Percentiles rank a stretch among this genome's conserved stretches.
Conservation (phyloP, 2,113 vertebrate species). For the Thamnaconus septentrionalis region DNA sequence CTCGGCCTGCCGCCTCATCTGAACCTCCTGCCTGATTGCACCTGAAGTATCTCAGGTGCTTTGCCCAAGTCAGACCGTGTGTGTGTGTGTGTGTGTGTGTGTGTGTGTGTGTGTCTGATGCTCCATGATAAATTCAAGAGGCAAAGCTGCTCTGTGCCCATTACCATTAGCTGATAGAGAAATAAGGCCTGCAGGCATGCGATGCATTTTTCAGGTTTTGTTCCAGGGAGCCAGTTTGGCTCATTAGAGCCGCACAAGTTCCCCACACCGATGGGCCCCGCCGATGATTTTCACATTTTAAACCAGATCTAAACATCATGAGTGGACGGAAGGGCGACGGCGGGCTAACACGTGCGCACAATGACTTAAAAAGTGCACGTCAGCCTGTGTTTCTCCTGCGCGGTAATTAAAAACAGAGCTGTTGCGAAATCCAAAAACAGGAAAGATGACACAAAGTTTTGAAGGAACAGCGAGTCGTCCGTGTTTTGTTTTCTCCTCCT, state of each 20-base stretch:
- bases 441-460: conserved; percentile 8
- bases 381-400: no score
- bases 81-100: no score
- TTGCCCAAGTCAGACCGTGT: no score
- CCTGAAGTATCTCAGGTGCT: conserved; percentile 17
- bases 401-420: conserved; percentile 9
- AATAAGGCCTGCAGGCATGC: conserved; percentile 63
- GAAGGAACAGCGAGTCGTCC: conserved; percentile 8
- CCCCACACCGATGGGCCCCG: conserved; percentile 2
- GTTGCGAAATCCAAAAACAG: neutral
- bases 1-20: neutral
- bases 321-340: neutral
- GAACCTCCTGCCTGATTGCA: neutral
- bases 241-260: conserved; percentile 47
- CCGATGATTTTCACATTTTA: conserved; percentile 37
- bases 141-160: conserved; percentile 52
- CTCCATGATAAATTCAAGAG: conserved; percentile 53
- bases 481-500: conserved; percentile 15
- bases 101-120: neutral
- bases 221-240: conserved; percentile 30
- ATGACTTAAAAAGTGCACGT: conserved; percentile 3
- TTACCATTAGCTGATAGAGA: conserved; percentile 72
- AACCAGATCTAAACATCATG: conserved; percentile 32
- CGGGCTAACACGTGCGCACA: conserved; percentile 5
- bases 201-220: conserved; percentile 65